Base-by-base conservation (phyloP, 2,113 vertebrate species). In the Corvus cornix region DNA sequence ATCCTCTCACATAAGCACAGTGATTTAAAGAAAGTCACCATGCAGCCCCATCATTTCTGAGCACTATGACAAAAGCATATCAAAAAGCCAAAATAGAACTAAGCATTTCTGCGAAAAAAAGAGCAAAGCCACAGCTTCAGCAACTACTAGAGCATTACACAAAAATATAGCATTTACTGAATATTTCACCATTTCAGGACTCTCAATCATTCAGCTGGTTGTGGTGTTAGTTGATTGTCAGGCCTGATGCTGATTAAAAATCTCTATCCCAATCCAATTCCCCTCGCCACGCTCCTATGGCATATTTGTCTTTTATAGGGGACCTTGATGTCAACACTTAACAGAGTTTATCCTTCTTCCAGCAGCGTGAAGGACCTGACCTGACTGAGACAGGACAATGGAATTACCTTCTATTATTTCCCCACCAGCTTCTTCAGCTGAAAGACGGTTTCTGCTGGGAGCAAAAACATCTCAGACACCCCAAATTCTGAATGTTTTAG, bases 221-320 rank as follows among this genome's bases (percentile, higher is more conserved):
- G 75, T 8, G 3, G 4, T 67, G 44, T 82, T 95, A 78, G 73
- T 15, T 56, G 58, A 82, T 52, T 82, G 62, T 87, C 84, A 64
- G 44, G 49, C 19, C 52, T 82, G 60, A 92, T 78, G 35, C 84
- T 91, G 80, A 93, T 95, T 95, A 96, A 95, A 96, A 97, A 87
- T 79, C 68, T 73, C 53, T 60, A 21, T 87, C 44, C 49, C 62
- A 81, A 67, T 23, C 48, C 56, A 92, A 43, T 72, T 78, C 37
- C 22, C 20, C 60, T 92, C 77, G 68, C 39, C 2, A 1, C 0
- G 0, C n/a, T 84, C 56, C 52, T 60, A 30, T 7, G 11, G 56
- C 46, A 56, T 76, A 93, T 96, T 92, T 87, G 74, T 82, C 77
- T 95, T 95, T 76, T 41, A 33, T 1, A 82, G 72, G 2, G 2